A percentile compares a stretch with the other conserved stretches of the same genome.
Conservation (phyloP, 2,888 invertebrate genomes). For the Exephanes ischioxanthus region DNA sequence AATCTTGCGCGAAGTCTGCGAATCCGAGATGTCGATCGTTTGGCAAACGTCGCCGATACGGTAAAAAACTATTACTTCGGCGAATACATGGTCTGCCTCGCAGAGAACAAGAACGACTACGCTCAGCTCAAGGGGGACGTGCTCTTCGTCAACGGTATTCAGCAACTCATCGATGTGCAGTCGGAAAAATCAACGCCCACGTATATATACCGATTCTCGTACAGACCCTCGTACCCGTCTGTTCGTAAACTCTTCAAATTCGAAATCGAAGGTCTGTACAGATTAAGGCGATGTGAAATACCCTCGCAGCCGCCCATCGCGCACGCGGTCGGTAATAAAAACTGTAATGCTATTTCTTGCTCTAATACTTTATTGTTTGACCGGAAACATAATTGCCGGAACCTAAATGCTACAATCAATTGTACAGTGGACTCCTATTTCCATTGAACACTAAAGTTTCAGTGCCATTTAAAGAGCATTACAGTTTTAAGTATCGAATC, state of each 20-base stretch:
- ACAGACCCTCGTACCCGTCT: constrained; percentile 73
- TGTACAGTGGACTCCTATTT: too few species aligned
- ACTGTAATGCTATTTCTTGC: too few species aligned
- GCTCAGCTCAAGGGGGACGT: constrained; percentile 86
- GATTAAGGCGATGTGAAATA: neutral
- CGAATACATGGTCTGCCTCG: constrained; percentile 75
- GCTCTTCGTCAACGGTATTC: constrained; percentile 80
- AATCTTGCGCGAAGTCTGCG: constrained; percentile 83
- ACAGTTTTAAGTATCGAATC: too few species aligned
- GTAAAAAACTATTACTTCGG: too few species aligned
- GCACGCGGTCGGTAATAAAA: too few species aligned
- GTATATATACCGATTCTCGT: constrained; percentile 87
- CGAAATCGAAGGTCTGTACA: constrained; percentile 31
- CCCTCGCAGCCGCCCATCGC: too few species aligned
- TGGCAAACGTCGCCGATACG: too few species aligned
- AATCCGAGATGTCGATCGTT: constrained; percentile 73
- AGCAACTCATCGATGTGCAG: constrained; percentile 80
- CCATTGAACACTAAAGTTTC: too few species aligned
- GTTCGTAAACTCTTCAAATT: constrained; percentile 16
- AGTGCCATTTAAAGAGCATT: too few species aligned
- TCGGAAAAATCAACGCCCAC: constrained; percentile 85
- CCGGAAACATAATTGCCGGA: too few species aligned
- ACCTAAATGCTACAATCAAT: too few species aligned
- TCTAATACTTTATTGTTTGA: too few species aligned
- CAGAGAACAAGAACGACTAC: constrained; percentile 83